Percentiles rank a stretch among this genome's conserved stretches.
Conservation (phyloP, 2,113 vertebrate species). For the Mola mola region DNA sequence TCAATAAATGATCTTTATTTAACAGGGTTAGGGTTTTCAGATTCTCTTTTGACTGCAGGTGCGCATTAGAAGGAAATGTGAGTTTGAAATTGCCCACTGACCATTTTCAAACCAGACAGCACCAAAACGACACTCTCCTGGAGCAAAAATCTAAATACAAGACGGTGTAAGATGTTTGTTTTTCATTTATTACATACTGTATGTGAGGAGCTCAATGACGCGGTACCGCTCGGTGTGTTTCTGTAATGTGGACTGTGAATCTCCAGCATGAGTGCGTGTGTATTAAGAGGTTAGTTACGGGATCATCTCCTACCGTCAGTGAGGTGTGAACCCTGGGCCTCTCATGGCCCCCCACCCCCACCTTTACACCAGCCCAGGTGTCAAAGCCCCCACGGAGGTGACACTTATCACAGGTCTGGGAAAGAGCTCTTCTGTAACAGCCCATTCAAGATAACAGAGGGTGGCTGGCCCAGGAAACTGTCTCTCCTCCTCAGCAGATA, state of each 20-base stretch:
- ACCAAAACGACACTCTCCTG: too few relatives aligned
- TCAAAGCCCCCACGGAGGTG: conserved; percentile 74
- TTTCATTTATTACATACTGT: too few relatives aligned
- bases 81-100: too few relatives aligned
- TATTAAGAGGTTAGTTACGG: conserved; percentile 64
- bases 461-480: conserved; percentile 56
- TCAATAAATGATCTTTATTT: too few relatives aligned
- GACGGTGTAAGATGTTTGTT: too few relatives aligned
- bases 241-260: conserved; percentile 1
- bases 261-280: conserved; percentile 6
- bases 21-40: too few relatives aligned
- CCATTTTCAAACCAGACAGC: too few relatives aligned
- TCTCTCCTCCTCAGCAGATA: conserved; percentile 55
- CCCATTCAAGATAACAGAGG: conserved; percentile 40
- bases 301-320: conserved; percentile 71
- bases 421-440: conserved; percentile 67
- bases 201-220: background rate
- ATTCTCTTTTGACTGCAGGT: too few relatives aligned
- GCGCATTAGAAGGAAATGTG: too few relatives aligned
- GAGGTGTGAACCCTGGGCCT: conserved; percentile 77
- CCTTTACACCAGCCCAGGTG: conserved; percentile 69
- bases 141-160: too few relatives aligned
- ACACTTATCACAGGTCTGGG: conserved; percentile 75
- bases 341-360: conserved; percentile 46
- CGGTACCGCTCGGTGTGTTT: background rate